Conservation (phyloP, 1,140 invertebrate species). For the Drosophila ananassae region DNA sequence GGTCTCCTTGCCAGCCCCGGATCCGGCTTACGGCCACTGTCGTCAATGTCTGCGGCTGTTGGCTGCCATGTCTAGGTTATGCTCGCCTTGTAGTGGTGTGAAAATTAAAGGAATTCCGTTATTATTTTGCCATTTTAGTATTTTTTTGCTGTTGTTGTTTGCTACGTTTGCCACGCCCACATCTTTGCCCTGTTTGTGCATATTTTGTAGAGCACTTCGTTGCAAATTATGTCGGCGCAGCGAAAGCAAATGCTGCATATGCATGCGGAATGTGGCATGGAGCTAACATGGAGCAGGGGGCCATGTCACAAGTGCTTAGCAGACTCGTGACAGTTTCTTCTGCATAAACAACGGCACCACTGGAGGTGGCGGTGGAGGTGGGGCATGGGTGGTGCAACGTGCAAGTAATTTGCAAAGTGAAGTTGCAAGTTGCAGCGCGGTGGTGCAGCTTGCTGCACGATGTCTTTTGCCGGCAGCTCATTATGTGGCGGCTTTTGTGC, state of each 20-base stretch:
- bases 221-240: slow-evolving; percentile 78
- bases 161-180: slow-evolving; percentile 10
- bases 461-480: slow-evolving; percentile 72
- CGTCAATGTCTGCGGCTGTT: slow-evolving; percentile 67
- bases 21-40: slow-evolving; percentile 56
- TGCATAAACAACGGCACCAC: slow-evolving; percentile 39
- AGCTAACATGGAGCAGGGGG: slow-evolving; percentile 53
- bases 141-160: slow-evolving; percentile 39
- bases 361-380: background rate
- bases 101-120: slow-evolving; percentile 83
- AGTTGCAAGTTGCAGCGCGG: slow-evolving; percentile 37
- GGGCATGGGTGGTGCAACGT: slow-evolving; percentile 37
- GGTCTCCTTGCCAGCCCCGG: slow-evolving; percentile 7
- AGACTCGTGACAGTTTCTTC: slow-evolving; percentile 68
- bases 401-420: slow-evolving; percentile 81
- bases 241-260: slow-evolving; percentile 81
- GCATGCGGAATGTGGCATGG: slow-evolving; percentile 58
- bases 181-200: slow-evolving; percentile 22
- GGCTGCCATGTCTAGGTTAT: slow-evolving; percentile 14
- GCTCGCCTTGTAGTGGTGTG: slow-evolving; percentile 62
- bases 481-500: slow-evolving; percentile 66
- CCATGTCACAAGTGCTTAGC: slow-evolving; percentile 80
- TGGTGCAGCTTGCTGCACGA: slow-evolving; percentile 33
- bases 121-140: slow-evolving; percentile 61
- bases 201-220: slow-evolving; percentile 69